These are phyloP conservation scores for Cephus rjabovi DNA, from an alignment of 2,888 invertebrate genomes.

Conservation along the genomic window DNA sequence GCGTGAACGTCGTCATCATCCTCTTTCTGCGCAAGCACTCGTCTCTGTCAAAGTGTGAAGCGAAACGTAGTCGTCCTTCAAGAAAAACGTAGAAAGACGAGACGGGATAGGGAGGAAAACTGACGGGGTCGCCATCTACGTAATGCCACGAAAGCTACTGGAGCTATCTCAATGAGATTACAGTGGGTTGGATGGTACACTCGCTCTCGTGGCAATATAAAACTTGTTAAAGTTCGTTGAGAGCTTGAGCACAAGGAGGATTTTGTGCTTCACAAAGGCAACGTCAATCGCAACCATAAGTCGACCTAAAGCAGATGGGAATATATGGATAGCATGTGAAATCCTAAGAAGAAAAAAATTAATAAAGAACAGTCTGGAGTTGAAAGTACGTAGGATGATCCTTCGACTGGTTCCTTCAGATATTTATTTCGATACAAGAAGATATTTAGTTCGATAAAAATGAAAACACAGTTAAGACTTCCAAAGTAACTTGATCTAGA, in stretches of 20 bases:
- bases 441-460: neutral
- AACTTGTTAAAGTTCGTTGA: neutral
- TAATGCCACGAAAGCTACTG: neutral
- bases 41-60: neutral
- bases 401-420: neutral
- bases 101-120: neutral
- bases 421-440: neutral
- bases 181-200: neutral
- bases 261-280: neutral
- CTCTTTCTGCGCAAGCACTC: neutral
- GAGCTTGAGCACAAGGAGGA: neutral
- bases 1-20: neutral
- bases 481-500: neutral
- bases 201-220: neutral
- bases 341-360: neutral
- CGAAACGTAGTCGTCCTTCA: neutral
- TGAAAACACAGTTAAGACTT: neutral
- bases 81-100: neutral
- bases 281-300: neutral
- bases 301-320: neutral
- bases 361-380: neutral
- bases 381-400: neutral
- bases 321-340: neutral
- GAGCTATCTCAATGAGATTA: neutral
- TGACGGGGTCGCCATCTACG: neutral